phyloP scores from a whole-genome alignment of 2,888 invertebrate genomes.

The Nomada lathburiana region DNA sequence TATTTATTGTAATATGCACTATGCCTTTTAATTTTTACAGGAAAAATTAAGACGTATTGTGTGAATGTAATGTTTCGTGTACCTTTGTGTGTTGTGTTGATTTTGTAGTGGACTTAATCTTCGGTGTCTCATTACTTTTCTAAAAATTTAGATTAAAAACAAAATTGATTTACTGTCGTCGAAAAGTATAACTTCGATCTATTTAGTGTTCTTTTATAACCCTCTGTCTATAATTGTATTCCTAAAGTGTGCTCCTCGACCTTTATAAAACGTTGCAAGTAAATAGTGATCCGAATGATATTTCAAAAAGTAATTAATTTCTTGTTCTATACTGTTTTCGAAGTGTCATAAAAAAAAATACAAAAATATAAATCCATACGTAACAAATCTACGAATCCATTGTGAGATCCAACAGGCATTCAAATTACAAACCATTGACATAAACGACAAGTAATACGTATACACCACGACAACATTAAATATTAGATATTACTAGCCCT shows the following conservation, averaged over 20 bases:
- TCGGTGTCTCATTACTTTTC: slow-evolving; percentile 18
- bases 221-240: too few relatives aligned
- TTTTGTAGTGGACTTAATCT: slow-evolving; percentile 17
- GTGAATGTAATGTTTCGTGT: slow-evolving; percentile 34
- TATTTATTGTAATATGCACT: background rate
- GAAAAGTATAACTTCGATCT: background rate
- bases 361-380: too few relatives aligned
- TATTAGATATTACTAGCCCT: slow-evolving; percentile 41
- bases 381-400: too few relatives aligned
- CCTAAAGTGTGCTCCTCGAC: too few relatives aligned
- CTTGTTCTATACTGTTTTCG: too few relatives aligned
- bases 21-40: background rate
- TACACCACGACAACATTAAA: slow-evolving; percentile 26
- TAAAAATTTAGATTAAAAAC: slow-evolving; percentile 38
- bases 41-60: background rate
- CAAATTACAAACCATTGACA: too few relatives aligned
- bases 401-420: too few relatives aligned
- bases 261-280: too few relatives aligned
- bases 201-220: background rate
- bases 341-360: too few relatives aligned
- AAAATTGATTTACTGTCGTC: background rate
- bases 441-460: background rate
- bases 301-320: too few relatives aligned
- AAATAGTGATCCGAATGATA: too few relatives aligned
- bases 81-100: slow-evolving; percentile 33